Evolutionary conservation across 2,888 invertebrate genomes (phyloP).

Genomic region (Muscina levida): DNA sequence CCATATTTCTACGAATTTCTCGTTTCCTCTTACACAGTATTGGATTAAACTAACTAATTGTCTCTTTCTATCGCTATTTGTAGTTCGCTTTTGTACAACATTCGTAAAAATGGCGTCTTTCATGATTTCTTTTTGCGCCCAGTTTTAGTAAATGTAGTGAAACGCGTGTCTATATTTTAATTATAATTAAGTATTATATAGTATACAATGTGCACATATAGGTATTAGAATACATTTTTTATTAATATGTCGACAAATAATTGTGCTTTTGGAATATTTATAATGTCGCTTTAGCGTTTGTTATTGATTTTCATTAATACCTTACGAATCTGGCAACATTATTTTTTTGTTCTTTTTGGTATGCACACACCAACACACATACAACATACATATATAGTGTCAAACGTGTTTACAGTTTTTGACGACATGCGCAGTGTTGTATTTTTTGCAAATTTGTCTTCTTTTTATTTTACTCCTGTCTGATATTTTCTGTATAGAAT

Average conservation of each 20-base stretch:
- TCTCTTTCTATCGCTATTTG: constrained; percentile 50
- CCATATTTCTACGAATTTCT: constrained; percentile 49
- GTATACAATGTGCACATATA: no score
- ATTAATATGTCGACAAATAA: constrained; percentile 2
- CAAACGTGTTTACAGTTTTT: constrained; percentile 59
- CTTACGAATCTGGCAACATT: constrained; percentile 24
- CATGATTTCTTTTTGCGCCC: constrained; percentile 17
- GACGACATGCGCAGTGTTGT: constrained; percentile 72
- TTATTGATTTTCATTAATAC: constrained; percentile 25
- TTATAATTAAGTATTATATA: neutral
- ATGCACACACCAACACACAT: no score
- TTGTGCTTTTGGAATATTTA: no score
- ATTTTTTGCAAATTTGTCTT: constrained; percentile 36
- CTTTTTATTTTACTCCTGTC: no score
- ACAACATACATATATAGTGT: constrained; percentile 18
- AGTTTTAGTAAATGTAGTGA: constrained; percentile 28
- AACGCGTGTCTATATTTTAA: constrained; percentile 46
- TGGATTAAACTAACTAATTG: neutral
- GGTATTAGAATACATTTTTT: no score
- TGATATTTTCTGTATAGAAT: no score
- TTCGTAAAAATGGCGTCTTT: constrained; percentile 64
- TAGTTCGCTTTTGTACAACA: constrained; percentile 9
- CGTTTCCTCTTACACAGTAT: constrained; percentile 33
- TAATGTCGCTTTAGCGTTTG: neutral
- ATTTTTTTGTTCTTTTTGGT: neutral